phyloP scores from a whole-genome alignment of 1,140 invertebrate species.

The Pogonomyrmex californicus region DNA sequence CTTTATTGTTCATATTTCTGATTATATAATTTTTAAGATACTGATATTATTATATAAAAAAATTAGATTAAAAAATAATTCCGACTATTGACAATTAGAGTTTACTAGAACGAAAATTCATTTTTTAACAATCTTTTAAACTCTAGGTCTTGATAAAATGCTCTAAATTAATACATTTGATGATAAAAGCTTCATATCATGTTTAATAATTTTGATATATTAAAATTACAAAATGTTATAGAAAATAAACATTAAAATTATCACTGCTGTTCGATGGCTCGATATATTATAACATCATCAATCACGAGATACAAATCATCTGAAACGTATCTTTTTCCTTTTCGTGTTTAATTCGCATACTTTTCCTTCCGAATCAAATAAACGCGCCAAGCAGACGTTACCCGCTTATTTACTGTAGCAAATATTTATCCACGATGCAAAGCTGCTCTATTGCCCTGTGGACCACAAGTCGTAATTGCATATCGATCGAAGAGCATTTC shows the following conservation, averaged over 20 bases:
- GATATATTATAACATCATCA: not conserved
- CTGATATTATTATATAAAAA: not conserved
- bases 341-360: conserved; percentile 24
- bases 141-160: not conserved
- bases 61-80: not conserved
- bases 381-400: conserved; percentile 7
- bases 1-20: not conserved
- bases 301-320: not conserved
- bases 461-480: conserved; percentile 67
- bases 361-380: conserved; percentile 45
- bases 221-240: not conserved
- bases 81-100: not conserved
- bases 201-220: not conserved
- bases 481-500: conserved; percentile 63
- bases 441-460: conserved; percentile 41
- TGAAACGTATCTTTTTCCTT: not conserved
- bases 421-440: conserved; percentile 67
- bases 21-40: not conserved
- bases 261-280: not conserved
- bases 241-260: not conserved
- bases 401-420: conserved; percentile 54
- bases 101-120: not conserved
- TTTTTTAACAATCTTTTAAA: conserved; percentile 6
- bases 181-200: not conserved
- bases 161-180: not conserved